Conservation (phyloP, 2,888 invertebrate genomes). For the Amphimallon solstitiale region DNA sequence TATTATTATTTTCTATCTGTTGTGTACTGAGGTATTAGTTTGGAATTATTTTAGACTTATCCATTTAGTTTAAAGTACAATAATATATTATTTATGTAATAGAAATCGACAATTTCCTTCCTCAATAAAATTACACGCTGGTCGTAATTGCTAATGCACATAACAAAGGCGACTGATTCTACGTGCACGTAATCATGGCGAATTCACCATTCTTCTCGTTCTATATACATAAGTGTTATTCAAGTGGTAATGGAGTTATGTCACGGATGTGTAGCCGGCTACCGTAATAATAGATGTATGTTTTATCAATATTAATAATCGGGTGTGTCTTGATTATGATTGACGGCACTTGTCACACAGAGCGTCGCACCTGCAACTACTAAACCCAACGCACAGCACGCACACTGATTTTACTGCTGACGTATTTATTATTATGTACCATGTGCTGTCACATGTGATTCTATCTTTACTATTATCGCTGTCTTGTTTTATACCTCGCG, state of each 20-base stretch:
- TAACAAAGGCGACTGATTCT: constrained; percentile 34
- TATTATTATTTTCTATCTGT: no score
- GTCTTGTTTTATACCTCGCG: constrained; percentile 7
- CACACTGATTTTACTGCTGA: constrained; percentile 23
- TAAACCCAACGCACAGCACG: constrained; percentile 20
- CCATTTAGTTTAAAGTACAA: no score
- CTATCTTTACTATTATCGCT: constrained; percentile 31
- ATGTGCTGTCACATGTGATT: constrained; percentile 34
- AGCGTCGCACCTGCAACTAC: constrained; percentile 45
- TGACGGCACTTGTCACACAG: constrained; percentile 45
- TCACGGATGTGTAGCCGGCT: constrained; percentile 40
- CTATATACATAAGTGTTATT: constrained; percentile 39
- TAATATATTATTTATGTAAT: no score
- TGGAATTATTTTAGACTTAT: no score
- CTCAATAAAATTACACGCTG: constrained; percentile 37
- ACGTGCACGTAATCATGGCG: constrained; percentile 35
- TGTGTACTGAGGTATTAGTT: no score
- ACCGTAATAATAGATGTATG: constrained; percentile 47
- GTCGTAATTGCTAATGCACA: constrained; percentile 37
- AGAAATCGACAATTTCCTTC: constrained; percentile 38
- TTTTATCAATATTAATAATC: constrained; percentile 50
- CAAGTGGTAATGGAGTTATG: constrained; percentile 43
- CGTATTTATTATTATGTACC: constrained; percentile 34
- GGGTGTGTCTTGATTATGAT: constrained; percentile 45
- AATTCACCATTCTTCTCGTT: constrained; percentile 34